A percentile compares a stretch with the other conserved stretches of the same genome.
phyloP scores from a whole-genome alignment of 2,888 invertebrate genomes.

The Microdon myrmicae region DNA sequence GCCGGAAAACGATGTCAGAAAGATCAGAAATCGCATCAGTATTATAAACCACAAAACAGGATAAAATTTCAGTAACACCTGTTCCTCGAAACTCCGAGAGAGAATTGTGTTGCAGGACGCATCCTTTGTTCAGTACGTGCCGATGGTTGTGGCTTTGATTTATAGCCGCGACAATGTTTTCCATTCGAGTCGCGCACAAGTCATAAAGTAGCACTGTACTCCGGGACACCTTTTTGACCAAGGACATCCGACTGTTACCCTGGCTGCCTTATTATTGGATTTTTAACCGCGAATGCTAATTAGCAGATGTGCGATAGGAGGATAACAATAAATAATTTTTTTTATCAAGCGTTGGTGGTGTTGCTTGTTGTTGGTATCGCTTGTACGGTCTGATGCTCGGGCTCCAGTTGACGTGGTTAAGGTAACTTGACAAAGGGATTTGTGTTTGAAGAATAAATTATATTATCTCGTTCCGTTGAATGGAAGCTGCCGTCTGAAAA shows the following conservation, averaged over 20 bases:
- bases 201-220: constrained; percentile 17
- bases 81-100: constrained; percentile 8
- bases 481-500: constrained; percentile 12
- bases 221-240: constrained; percentile 23
- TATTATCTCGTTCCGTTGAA: constrained; percentile 11
- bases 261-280: constrained; percentile 27
- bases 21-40: no score
- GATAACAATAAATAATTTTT: constrained; percentile 6
- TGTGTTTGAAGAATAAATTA: constrained; percentile 12
- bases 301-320: constrained; percentile 15
- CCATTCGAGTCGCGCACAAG: constrained; percentile 17
- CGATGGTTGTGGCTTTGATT: constrained; percentile 16
- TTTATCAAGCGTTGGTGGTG: no score
- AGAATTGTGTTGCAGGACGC: constrained; percentile 16
- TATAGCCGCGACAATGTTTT: constrained; percentile 2
- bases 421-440: constrained; percentile 10
- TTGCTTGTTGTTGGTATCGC: no score
- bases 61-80: constrained; percentile 21
- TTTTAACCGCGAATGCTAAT: constrained; percentile 39
- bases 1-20: constrained; percentile 8
- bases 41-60: no score
- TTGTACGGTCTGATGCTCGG: no score
- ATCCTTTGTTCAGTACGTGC: constrained; percentile 26
- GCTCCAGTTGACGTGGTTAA: constrained; percentile 6
- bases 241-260: not conserved